A percentile compares a stretch with the other conserved stretches of the same genome.
Conservation (phyloP, 1,140 invertebrate species). For the Wasmannia auropunctata region DNA sequence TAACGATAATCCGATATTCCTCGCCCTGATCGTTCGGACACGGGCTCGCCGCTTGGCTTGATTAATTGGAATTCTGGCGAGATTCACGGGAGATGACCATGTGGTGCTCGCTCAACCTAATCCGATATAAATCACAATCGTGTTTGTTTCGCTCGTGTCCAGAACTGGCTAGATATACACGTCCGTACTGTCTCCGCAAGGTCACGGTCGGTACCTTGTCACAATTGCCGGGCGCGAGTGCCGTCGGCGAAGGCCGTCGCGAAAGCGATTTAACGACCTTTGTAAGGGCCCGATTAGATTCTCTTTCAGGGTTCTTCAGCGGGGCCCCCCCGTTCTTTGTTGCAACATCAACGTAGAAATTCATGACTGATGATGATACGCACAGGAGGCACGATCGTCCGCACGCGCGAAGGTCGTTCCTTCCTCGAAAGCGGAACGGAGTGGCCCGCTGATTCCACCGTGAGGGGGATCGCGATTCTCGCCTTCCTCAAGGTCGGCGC, state of each 20-base stretch:
- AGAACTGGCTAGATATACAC: not conserved
- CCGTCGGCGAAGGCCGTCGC: slow-evolving; percentile 47
- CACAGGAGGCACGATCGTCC: not conserved
- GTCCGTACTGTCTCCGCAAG: not conserved
- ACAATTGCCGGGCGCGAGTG: not conserved
- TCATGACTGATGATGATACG: slow-evolving; percentile 31
- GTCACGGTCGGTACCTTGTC: slow-evolving; percentile 54
- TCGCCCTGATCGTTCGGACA: not conserved
- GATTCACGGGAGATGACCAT: not conserved
- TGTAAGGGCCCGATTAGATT: slow-evolving; percentile 42
- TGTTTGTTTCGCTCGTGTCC: not conserved
- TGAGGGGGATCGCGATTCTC: slow-evolving; percentile 25
- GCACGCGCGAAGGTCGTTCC: slow-evolving; percentile 35
- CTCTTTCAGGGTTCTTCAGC: slow-evolving; percentile 15
- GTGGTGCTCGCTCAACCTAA: not conserved
- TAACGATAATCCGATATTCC: not conserved
- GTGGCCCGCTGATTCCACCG: not conserved
- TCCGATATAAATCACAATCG: slow-evolving; percentile 15
- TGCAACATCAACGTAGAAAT: slow-evolving; percentile 36
- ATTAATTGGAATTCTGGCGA: not conserved
- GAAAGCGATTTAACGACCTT: not conserved
- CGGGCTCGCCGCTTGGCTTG: not conserved
- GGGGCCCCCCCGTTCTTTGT: slow-evolving; percentile 6
- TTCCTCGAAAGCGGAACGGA: slow-evolving; percentile 49
- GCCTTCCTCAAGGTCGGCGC: slow-evolving; percentile 3